A percentile compares a stretch with the other conserved stretches of the same genome.
phyloP scores from a whole-genome alignment of 1,140 invertebrate species.

The Tetragonula clypearis region DNA sequence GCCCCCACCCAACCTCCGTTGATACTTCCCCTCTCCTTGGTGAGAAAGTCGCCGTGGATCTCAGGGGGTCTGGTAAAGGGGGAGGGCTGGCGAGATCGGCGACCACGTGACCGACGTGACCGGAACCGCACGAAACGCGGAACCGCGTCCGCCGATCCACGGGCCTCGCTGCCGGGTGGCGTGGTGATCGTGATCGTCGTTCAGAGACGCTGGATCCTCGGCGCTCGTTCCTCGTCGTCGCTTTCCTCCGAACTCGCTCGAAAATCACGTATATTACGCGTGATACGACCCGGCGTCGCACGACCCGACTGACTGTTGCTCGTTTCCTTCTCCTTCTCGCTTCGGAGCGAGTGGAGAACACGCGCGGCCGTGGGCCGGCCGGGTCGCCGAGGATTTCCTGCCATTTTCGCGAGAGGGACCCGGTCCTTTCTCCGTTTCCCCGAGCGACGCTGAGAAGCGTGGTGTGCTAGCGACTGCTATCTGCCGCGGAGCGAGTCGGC shows the following conservation, averaged over 20 bases:
- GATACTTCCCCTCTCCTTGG: slow-evolving; percentile 53
- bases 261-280: neutral
- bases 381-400: slow-evolving; percentile 36
- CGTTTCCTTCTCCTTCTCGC: no score
- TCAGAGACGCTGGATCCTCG: neutral
- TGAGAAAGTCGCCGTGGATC: slow-evolving; percentile 28
- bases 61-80: slow-evolving; percentile 3
- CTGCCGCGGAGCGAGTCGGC: slow-evolving; percentile 73
- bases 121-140: slow-evolving; percentile 70
- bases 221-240: neutral
- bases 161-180: neutral
- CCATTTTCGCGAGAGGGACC: slow-evolving; percentile 27
- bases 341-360: neutral
- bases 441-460: slow-evolving; percentile 58
- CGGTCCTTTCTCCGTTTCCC: slow-evolving; percentile 34
- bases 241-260: neutral
- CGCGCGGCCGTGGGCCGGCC: neutral
- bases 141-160: slow-evolving; percentile 34
- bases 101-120: slow-evolving; percentile 73
- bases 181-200: slow-evolving; percentile 2
- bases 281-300: no score
- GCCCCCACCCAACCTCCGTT: slow-evolving; percentile 18
- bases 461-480: slow-evolving; percentile 76
- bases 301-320: no score
- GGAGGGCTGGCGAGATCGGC: slow-evolving; percentile 31